phyloP scores from a whole-genome alignment of 92 coral and sea anemone species.

The Siderastrea siderea region DNA sequence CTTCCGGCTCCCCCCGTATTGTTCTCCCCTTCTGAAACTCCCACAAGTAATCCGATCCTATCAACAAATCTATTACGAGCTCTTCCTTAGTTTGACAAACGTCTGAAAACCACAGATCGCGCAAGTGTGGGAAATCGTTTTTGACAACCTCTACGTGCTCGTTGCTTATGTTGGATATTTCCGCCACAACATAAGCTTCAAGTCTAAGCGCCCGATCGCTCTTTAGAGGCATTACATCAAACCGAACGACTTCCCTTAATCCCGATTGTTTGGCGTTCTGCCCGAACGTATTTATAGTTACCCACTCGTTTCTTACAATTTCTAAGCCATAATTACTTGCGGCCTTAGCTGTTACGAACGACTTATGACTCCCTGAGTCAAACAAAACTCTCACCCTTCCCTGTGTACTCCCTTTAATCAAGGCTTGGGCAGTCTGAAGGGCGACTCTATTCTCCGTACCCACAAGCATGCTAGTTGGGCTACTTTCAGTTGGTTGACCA shows the following conservation, averaged over 20 bases:
- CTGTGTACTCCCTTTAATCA: constrained; percentile 45
- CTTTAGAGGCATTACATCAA: constrained; percentile 37
- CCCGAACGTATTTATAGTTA: constrained; percentile 51
- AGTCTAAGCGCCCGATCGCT: constrained; percentile 27
- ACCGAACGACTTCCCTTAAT: constrained; percentile 42
- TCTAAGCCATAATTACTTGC: constrained; percentile 30
- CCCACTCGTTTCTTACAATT: constrained; percentile 62
- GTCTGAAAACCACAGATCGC: constrained; percentile 66
- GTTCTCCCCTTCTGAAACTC: constrained; percentile 36
- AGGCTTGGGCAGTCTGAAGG: constrained; percentile 71
- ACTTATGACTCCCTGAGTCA: constrained; percentile 56
- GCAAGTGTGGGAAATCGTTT: constrained; percentile 50
- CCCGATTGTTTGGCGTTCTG: constrained; percentile 23
- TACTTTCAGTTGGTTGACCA: neutral
- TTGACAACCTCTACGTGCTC: constrained; percentile 54
- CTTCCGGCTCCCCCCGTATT: constrained; percentile 45
- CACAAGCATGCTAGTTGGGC: constrained; percentile 31
- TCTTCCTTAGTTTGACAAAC: constrained; percentile 40
- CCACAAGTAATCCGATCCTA: constrained; percentile 81
- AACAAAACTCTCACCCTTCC: constrained; percentile 66
- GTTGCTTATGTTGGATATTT: constrained; percentile 57
- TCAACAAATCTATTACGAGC: constrained; percentile 59
- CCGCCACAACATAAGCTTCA: constrained; percentile 73
- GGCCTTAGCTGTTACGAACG: constrained; percentile 42
- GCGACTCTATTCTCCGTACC: constrained; percentile 61